Evolutionary conservation across 35 echinoderm and acorn worm species (phyloP).

Genomic region (Stichopus chloronotus): DNA sequence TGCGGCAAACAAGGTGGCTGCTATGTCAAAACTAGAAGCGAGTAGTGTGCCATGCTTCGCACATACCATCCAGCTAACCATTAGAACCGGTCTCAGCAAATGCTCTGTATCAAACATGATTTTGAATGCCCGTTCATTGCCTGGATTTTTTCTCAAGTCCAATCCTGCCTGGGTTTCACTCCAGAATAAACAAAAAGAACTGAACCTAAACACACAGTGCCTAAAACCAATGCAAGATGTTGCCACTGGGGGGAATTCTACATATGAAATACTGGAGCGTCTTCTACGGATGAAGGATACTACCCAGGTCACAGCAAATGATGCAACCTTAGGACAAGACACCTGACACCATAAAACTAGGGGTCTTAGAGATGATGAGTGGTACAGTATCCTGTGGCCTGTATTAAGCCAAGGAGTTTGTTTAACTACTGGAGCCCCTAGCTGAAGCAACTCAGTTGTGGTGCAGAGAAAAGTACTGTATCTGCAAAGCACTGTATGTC

Average conservation of each 20-base stretch:
- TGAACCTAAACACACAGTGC: not conserved
- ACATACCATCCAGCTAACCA: no score
- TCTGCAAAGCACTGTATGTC: no score
- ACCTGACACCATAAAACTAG: not conserved
- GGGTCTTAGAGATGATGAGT: constrained; percentile 12
- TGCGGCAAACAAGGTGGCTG: no score
- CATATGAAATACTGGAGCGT: constrained; percentile 1
- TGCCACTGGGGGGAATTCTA: constrained; percentile 1
- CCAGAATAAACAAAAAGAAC: constrained; percentile 24
- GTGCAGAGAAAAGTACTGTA: constrained; percentile 2
- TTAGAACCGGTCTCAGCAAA: no score
- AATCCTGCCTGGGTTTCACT: constrained; percentile 9
- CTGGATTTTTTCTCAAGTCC: constrained; percentile 9
- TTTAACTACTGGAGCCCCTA: not conserved
- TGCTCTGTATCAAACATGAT: constrained; percentile 28
- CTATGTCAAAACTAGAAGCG: no score
- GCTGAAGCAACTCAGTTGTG: constrained; percentile 6
- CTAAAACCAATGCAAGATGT: constrained; percentile 6
- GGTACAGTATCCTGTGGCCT: no score
- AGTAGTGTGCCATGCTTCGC: no score
- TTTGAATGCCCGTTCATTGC: not conserved
- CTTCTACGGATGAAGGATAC: not conserved
- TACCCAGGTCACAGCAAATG: not conserved
- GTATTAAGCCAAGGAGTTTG: not conserved
- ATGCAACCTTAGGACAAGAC: not conserved